Evolutionary conservation across 2,888 invertebrate genomes (phyloP).

Genomic region (Cecidostiba fungosa): DNA sequence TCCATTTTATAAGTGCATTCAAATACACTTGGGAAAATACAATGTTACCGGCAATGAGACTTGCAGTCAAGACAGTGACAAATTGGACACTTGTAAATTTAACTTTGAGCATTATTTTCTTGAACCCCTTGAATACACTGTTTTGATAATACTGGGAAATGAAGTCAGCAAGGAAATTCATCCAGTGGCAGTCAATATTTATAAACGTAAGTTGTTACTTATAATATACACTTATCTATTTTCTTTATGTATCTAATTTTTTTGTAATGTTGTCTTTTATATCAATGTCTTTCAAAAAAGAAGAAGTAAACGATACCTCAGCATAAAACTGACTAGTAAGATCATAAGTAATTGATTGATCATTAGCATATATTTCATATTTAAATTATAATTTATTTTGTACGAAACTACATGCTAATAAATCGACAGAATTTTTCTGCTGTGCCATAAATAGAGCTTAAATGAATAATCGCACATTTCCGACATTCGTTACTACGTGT

Average conservation of each 20-base stretch:
- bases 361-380: neutral
- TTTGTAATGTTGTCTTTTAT: no score
- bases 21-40: conserved; percentile 84
- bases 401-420: neutral
- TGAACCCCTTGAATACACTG: conserved; percentile 87
- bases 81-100: conserved; percentile 83
- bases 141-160: conserved; percentile 90
- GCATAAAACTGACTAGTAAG: no score
- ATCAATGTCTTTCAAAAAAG: no score
- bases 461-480: neutral
- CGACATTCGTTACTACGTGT: neutral
- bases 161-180: conserved; percentile 87
- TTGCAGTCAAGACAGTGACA: conserved; percentile 80
- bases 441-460: neutral
- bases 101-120: conserved; percentile 86
- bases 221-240: no score
- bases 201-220: conserved; percentile 85
- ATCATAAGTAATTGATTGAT: neutral
- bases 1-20: conserved; percentile 87
- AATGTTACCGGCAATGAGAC: conserved; percentile 91
- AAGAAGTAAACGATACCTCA: no score
- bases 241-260: no score
- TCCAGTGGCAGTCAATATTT: conserved; percentile 89
- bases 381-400: neutral
- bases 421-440: neutral